Evolutionary conservation across 2,888 invertebrate species (phyloP).

Genomic region (Aphodius granarius): DNA sequence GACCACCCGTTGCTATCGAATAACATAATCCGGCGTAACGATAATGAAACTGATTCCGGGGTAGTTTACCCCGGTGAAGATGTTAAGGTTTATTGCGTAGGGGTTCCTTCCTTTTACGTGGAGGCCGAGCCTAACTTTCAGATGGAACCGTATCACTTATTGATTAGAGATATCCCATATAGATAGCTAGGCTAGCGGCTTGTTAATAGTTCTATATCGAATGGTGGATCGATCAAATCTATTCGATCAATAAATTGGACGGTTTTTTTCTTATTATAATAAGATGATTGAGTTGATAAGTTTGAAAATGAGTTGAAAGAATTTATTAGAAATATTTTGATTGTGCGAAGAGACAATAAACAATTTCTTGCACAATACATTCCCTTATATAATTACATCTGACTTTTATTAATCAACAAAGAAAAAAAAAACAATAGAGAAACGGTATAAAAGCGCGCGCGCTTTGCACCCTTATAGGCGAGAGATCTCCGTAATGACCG

Average conservation of each 20-base stretch:
- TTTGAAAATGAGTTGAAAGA: neutral
- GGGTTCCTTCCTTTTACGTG: neutral
- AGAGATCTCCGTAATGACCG: neutral
- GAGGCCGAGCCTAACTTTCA: neutral
- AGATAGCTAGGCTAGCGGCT: neutral
- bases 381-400: too few relatives aligned
- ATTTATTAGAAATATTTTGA: neutral
- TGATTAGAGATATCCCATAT: neutral
- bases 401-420: neutral
- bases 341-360: neutral
- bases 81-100: neutral
- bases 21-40: slow-evolving; percentile 12
- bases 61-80: slow-evolving; percentile 8
- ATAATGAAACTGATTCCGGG: slow-evolving; percentile 11
- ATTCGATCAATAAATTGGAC: neutral
- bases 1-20: slow-evolving; percentile 14
- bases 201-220: neutral
- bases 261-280: neutral
- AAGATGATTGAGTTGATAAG: neutral
- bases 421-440: neutral
- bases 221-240: neutral
- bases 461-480: neutral
- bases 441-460: neutral
- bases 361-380: too few relatives aligned
- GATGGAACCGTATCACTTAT: neutral